Base-by-base conservation (phyloP, 1,140 invertebrate genomes). In the Drosophila fuyamai region DNA sequence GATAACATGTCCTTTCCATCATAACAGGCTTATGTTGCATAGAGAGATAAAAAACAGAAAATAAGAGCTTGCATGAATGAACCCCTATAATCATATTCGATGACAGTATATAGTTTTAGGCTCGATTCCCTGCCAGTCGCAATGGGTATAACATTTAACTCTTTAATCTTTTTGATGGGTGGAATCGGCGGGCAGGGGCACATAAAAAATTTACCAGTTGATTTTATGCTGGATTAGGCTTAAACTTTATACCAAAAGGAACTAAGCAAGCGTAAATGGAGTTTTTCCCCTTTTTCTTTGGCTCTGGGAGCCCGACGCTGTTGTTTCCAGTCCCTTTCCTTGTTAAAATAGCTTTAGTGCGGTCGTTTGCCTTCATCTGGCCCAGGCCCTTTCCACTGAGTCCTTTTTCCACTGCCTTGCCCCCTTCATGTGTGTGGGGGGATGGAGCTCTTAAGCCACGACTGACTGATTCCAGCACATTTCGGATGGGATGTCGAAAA, bases 151-250 rank as follows among this genome's bases (percentile, higher is more conserved):
- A 89, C 74, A 75, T 76, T 88, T 90, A 84, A 89, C 81, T 80
- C 81, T 88, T 88, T 88, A 90, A 84, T 88, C 74, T 90, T 47
- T 60, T 73, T 62, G 73, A 78, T 56, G 76, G 65, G 65, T n/a
- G 32, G 36, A 40, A 38, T 35, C 35, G 67, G 46, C 58, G 46
- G 58, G 44, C 35, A n/a, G 57, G 63, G 75, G 67, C 65, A 70
- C 68, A 90, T 90, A 83, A 86, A 90, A 90, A 90, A 90, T 90
- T 90, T 90, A 90, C 88, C 86, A 90, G 86, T 90, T 90, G 86
- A 91, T 90, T 90, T 90, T 86, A 90, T 90, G 86, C 88, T 90
- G 86, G 76, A 90, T 90, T 90, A 86, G 82, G 79, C 88, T 90
- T 90, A 90, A 90, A 90, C 79, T 90, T 90, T 86, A 83, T 90